These are phyloP conservation scores for Ochlodes sylvanus DNA, from an alignment of 2,888 invertebrate species.

Conservation along the genomic window DNA sequence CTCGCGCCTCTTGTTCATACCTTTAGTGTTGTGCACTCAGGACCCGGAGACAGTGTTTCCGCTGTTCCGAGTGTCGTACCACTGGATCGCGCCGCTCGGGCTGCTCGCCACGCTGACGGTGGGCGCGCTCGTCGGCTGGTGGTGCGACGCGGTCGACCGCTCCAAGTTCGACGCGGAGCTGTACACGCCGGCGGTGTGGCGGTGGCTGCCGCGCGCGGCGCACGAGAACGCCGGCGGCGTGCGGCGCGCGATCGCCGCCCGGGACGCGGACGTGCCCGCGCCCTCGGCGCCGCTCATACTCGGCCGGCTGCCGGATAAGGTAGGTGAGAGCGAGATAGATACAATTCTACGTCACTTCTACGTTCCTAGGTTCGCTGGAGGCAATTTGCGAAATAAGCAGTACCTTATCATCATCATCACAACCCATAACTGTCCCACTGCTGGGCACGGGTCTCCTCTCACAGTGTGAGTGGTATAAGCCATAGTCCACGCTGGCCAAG, in stretches of 20 bases:
- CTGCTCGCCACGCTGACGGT: slow-evolving; percentile 87
- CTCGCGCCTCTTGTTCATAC: too few species aligned
- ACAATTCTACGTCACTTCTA: too few species aligned
- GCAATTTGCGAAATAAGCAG: too few species aligned
- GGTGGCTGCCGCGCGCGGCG: slow-evolving; percentile 61
- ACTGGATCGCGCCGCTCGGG: slow-evolving; percentile 92
- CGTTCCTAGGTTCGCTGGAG: too few species aligned
- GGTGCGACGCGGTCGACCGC: slow-evolving; percentile 58
- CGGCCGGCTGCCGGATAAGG: slow-evolving; percentile 51
- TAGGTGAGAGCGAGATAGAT: slow-evolving; percentile 28
- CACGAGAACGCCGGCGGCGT: slow-evolving; percentile 57
- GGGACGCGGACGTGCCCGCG: slow-evolving; percentile 47
- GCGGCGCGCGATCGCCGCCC: slow-evolving; percentile 47
- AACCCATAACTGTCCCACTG: too few species aligned
- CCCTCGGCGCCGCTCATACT: slow-evolving; percentile 67
- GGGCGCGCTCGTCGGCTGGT: slow-evolving; percentile 86
- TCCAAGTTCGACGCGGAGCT: slow-evolving; percentile 70
- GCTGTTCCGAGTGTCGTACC: slow-evolving; percentile 91
- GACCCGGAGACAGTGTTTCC: slow-evolving; percentile 86
- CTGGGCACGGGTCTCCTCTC: too few species aligned
- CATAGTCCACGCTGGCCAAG: too few species aligned
- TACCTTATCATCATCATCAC: too few species aligned
- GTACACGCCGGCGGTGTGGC: slow-evolving; percentile 70
- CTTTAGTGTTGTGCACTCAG: slow-evolving; percentile 53
- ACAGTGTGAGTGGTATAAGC: too few species aligned